phyloP scores from a whole-genome alignment of 2,113 vertebrate genomes.

The Percopsis transmontana region DNA sequence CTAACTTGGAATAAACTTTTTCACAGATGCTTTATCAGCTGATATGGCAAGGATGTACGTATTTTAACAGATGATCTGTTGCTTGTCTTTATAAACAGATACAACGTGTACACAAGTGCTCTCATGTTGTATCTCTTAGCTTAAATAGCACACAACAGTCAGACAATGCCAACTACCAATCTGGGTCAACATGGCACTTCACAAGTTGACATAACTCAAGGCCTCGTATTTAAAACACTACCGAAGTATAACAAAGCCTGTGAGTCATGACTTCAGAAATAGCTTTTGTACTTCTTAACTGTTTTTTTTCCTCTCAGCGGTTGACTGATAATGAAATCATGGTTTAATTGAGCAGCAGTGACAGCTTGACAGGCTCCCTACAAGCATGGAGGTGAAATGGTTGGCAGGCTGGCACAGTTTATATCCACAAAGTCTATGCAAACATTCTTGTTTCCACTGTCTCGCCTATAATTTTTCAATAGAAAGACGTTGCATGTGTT shows the following conservation, averaged over 20 bases:
- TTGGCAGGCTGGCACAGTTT: conserved; percentile 13
- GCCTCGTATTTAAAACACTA: background rate
- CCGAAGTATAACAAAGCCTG: background rate
- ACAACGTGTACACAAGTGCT: conserved; percentile 1
- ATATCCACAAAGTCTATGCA: conserved; percentile 15
- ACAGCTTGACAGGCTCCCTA: conserved; percentile 19
- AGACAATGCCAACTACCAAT: background rate
- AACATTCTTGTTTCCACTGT: conserved; percentile 8
- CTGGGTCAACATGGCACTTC: background rate
- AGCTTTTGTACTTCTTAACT: background rate
- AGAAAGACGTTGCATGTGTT: conserved; percentile 24
- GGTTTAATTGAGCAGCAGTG: conserved; percentile 21
- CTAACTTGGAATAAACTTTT: conserved; percentile 45
- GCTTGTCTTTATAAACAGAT: conserved; percentile 7
- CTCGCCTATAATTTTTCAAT: conserved; percentile 29
- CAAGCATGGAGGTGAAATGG: conserved; percentile 24
- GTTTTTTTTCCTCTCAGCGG: background rate
- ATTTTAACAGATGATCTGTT: conserved; percentile 40
- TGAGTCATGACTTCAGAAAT: conserved; percentile 9
- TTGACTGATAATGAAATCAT: conserved; percentile 12
- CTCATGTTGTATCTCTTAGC: conserved; percentile 4
- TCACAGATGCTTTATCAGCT: conserved; percentile 41
- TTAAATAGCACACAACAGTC: conserved; percentile 10
- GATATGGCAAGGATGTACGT: conserved; percentile 52
- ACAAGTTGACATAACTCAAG: background rate